phyloP scores from a whole-genome alignment of 2,797 vertebrate species.

The Pangasius djambal region DNA sequence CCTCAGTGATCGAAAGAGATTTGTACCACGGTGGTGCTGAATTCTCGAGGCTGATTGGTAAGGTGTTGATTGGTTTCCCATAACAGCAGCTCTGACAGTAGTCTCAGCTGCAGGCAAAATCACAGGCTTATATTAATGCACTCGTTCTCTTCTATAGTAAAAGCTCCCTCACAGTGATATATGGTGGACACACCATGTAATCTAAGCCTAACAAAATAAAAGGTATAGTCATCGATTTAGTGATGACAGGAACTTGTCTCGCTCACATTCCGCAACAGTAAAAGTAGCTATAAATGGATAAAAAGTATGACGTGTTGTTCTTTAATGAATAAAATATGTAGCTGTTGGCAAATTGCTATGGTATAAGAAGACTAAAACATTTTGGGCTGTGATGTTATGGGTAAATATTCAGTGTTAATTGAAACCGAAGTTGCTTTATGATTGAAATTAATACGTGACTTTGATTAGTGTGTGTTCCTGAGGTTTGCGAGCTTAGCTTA shows the following conservation, averaged over 20 bases:
- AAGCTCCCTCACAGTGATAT: not conserved
- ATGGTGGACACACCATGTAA: not conserved
- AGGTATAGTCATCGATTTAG: not conserved
- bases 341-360: not conserved
- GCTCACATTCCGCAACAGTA: not conserved
- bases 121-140: not conserved
- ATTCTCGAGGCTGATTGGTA: not conserved
- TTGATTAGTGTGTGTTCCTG: not conserved
- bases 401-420: not conserved
- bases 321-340: not conserved
- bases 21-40: not conserved
- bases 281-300: not conserved
- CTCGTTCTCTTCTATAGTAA: not conserved
- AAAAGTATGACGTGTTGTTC: not conserved
- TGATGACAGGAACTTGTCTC: not conserved
- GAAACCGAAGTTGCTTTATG: no score
- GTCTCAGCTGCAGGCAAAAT: not conserved
- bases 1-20: not conserved
- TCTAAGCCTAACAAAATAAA: not conserved
- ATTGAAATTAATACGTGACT: not conserved
- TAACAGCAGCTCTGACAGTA: not conserved
- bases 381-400: not conserved
- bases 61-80: not conserved
- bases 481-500: not conserved
- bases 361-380: not conserved